These are phyloP conservation scores for Ibidorhyncha struthersii DNA, from an alignment of 2,113 vertebrate genomes.

Conservation along the genomic window DNA sequence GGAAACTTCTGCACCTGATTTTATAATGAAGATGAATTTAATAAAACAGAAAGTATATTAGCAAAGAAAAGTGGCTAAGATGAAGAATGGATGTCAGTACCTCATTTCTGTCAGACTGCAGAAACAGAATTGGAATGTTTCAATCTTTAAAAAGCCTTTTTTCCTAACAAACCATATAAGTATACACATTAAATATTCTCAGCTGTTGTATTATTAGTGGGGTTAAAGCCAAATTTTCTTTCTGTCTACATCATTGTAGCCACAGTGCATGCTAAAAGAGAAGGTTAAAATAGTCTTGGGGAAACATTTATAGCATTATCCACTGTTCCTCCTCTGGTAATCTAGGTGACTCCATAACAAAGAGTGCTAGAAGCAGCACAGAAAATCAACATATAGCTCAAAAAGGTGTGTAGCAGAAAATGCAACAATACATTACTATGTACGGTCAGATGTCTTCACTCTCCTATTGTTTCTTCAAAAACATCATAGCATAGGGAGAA, in stretches of 20 bases:
- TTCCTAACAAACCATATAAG: neutral
- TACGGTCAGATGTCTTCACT: neutral
- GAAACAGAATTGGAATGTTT: neutral
- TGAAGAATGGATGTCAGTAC: neutral
- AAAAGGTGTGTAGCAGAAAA: neutral
- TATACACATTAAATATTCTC: neutral
- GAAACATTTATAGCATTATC: neutral
- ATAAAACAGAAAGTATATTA: neutral
- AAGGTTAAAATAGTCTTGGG: neutral
- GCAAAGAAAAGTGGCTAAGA: neutral
- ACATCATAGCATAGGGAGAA: neutral
- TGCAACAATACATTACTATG: neutral
- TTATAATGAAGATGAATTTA: neutral
- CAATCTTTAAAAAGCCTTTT: neutral
- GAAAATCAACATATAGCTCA: neutral
- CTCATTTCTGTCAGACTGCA: neutral
- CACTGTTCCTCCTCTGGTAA: neutral
- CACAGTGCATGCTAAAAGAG: neutral
- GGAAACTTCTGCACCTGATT: neutral
- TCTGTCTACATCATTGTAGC: neutral
- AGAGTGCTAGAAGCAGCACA: neutral
- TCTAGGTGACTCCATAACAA: neutral
- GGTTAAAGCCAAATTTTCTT: neutral
- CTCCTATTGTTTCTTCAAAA: neutral
- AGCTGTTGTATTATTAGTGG: neutral